These are phyloP conservation scores for Anagyrus pseudococci DNA, from an alignment of 2,888 invertebrate genomes.

Conservation along the genomic window DNA sequence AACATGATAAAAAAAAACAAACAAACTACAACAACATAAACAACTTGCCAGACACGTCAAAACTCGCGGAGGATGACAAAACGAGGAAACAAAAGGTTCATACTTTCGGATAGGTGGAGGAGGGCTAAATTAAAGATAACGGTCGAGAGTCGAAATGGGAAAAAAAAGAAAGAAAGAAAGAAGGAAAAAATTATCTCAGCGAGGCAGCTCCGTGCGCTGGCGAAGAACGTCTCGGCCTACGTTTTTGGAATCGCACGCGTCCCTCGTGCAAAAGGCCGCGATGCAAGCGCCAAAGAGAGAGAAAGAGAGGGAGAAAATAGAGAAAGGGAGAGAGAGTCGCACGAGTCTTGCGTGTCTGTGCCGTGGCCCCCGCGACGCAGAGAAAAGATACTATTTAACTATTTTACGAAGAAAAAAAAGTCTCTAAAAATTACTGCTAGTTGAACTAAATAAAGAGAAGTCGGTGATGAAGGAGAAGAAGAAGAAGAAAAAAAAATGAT, in stretches of 20 bases:
- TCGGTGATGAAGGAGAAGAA: background rate
- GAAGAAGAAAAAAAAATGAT: slow-evolving; percentile 26
- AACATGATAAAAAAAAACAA: slow-evolving; percentile 1
- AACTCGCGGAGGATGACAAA: slow-evolving; percentile 17
- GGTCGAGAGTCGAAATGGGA: slow-evolving; percentile 4
- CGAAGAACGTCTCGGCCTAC: slow-evolving; percentile 47
- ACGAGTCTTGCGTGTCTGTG: slow-evolving; percentile 2
- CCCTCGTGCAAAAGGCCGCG: slow-evolving; percentile 31
- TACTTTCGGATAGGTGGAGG: background rate
- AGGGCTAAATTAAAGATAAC: slow-evolving; percentile 13
- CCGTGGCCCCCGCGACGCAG: slow-evolving; percentile 13
- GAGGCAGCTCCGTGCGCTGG: slow-evolving; percentile 36
- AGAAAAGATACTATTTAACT: slow-evolving; percentile 40
- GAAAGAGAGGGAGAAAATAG: too few species aligned
- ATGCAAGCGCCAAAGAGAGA: slow-evolving; percentile 1
- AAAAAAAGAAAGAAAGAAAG: background rate
- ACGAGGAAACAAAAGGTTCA: slow-evolving; percentile 2
- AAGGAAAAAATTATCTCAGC: slow-evolving; percentile 9
- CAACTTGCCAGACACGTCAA: slow-evolving; percentile 2
- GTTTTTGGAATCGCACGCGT: slow-evolving; percentile 42
- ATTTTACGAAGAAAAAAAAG: slow-evolving; percentile 37
- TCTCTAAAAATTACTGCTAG: slow-evolving; percentile 40
- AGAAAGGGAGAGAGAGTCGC: too few species aligned
- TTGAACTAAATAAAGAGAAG: slow-evolving; percentile 38
- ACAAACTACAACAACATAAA: background rate